Base-by-base conservation (phyloP, 2,113 vertebrate genomes). In the Epinephelus fuscoguttatus region DNA sequence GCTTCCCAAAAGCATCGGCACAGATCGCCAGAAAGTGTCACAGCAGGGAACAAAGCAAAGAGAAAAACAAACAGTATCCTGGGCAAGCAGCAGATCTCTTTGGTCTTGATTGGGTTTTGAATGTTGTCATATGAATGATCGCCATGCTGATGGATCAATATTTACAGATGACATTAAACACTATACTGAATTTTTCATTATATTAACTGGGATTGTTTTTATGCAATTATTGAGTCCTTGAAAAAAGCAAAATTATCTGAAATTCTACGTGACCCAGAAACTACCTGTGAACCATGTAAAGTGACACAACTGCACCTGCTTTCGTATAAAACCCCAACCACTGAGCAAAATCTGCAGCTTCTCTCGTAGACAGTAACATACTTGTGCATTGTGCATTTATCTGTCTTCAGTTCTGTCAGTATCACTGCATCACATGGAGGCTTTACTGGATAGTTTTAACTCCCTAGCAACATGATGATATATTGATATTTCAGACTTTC, bases 81-180 rank as follows among this genome's bases (percentile, higher is more conserved):
- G 17, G 52, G n/a, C 45, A 60, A 23, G 17, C 12, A 13, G 47
- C 56, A 50, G 72, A 42, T 53, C 53, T 59, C 37, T 67, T 6
- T 3, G 19, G 60, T 30, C 67, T 30, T 53, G 52, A 67, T 6
- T 57, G 55, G 27, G n/a, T 59, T 60, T 30, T 66, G 19, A 47
- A 60, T 17, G 27, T 42, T 17, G 17, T 49, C 23, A 25, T 40
- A 13, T 52, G 27, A 75, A 45, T 21, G 57, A 11, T 25, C n/a
- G 69, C 19, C 30, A 27, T 25, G 57, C 50, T 21, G 8, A 3
- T 56, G 25, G 69, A 47, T 70, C 71, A 64, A 70, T 23, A 45
- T 19, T 57, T 3, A 70, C 18, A n/a, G 53, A 63, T 66, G 60
- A 75, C 56, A 47, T 49, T 27, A 27, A 84, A 82, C 33, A 55